Conservation (phyloP, 64 coral and sea anemone species). For the Trachythela sp. region DNA sequence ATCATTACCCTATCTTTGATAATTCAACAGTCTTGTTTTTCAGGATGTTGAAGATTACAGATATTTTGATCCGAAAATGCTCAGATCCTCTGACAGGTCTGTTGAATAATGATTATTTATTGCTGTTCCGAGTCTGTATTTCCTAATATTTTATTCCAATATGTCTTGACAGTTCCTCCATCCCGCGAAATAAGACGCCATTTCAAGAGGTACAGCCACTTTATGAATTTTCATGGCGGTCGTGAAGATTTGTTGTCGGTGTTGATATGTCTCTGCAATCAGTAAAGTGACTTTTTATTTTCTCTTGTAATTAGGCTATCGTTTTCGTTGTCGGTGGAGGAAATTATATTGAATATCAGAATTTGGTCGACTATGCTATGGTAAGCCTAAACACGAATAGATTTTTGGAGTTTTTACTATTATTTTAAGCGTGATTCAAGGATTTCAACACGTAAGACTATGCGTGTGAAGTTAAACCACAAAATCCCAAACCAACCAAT, state of each 20-base stretch:
- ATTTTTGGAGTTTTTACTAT: no score
- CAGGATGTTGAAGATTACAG: slow-evolving; percentile 92
- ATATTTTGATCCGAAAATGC: slow-evolving; percentile 99
- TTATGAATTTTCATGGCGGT: not conserved
- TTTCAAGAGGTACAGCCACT: slow-evolving; percentile 67
- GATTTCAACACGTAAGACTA: no score
- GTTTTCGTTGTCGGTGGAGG: slow-evolving; percentile 97
- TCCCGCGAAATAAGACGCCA: slow-evolving; percentile 88
- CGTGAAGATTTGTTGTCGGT: no score
- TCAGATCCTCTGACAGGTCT: slow-evolving; percentile 83
- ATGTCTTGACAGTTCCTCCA: slow-evolving; percentile 55
- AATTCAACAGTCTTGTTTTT: not conserved
- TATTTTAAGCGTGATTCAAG: no score
- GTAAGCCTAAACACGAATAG: slow-evolving; percentile 26
- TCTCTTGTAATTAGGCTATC: slow-evolving; percentile 56
- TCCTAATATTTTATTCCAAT: not conserved
- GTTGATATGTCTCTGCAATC: no score
- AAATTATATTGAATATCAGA: slow-evolving; percentile 98
- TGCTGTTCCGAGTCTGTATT: not conserved
- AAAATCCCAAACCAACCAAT: no score
- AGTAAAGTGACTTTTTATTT: not conserved
- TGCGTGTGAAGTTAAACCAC: no score
- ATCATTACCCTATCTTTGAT: not conserved
- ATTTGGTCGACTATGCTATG: slow-evolving; percentile 86
- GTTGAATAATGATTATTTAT: not conserved